Conservation (phyloP, 2,113 vertebrate genomes). For the Laterallus jamaicensis region DNA sequence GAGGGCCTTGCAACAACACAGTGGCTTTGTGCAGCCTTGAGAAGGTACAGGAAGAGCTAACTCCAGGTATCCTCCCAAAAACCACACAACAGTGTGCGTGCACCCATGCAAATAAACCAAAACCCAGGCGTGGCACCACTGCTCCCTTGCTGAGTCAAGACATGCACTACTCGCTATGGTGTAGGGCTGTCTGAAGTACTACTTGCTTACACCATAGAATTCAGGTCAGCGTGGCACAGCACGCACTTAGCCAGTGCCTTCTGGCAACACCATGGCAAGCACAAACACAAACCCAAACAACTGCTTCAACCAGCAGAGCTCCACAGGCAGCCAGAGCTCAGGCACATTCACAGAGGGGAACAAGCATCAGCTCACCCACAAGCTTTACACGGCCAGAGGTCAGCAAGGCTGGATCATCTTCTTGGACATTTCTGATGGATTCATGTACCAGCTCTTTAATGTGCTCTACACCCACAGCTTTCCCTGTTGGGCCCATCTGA, state of each 20-base stretch:
- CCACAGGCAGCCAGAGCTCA: background rate
- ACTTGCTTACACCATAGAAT: background rate
- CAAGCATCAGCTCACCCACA: constrained; percentile 69
- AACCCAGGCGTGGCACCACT: too few relatives aligned
- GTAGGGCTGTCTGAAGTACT: background rate
- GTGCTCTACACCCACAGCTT: constrained; percentile 89
- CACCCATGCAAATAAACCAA: too few relatives aligned
- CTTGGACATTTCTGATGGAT: constrained; percentile 81
- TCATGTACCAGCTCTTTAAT: constrained; percentile 84
- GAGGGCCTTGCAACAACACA: background rate
- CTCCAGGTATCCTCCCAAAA: background rate
- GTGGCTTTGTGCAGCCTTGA: background rate
- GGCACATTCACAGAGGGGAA: fast-evolving
- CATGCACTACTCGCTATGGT: background rate
- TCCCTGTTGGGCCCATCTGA: constrained; percentile 83
- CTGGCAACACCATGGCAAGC: background rate
- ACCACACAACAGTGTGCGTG: too few relatives aligned
- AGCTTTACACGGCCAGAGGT: constrained; percentile 83
- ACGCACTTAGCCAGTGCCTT: background rate
- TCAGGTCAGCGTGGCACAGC: fast-evolving
- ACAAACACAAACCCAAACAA: background rate
- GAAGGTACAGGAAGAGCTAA: background rate
- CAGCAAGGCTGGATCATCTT: constrained; percentile 82
- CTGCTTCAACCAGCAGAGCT: background rate
- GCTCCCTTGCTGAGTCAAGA: background rate